Evolutionary conservation across 1,140 invertebrate species (phyloP), one percentile per base, ranked within the genome.

Genomic region (Drosophila burlai): DNA sequence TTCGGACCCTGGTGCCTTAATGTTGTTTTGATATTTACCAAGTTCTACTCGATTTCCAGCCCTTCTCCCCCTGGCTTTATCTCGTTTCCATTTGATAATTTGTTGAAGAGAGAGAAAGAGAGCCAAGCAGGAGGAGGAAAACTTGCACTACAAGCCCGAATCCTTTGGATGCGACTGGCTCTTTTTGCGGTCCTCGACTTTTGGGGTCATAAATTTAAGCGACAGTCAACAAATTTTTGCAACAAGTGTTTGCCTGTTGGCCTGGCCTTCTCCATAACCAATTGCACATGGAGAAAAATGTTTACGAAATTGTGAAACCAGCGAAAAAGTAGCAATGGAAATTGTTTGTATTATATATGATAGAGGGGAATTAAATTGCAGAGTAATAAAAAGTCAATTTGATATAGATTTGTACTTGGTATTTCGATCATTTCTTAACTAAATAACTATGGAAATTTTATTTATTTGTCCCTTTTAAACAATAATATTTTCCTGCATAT

Each of bases 191-290:
- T 52, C 62, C 34, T 24, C 62, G 50, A n/a, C 45, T 74, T 61
- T 77, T 60, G 73, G 67, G 83, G 90, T 80, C 80, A 93, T 93
- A 92, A 92, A 93, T 93, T 91, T 77, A 68, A 83, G 86, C 84
- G 81, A 92, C 77, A 83, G 90, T 92, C 90, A 91, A 92, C 90
- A 92, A 92, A 89, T 87, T 87, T 69, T 83, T 57, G 91, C 92
- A 93, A 93, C 90, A 93, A 93, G 92, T 93, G 84, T 79, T 75
- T 89, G 62, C 63, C 64, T 62, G 62, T 63, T 60, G 45, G 77
- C 18, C 45, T 69, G 72, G 58, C 18, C 55, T 50, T 26, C 29
- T 46, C 38, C 11, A 5, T 42, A 21, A 13, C 46, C 15, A 46
- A 38, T 45, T 45, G 50, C 43, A 62, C 42, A 40, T 29, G 15